These are phyloP conservation scores for Cuniculus paca DNA, from an alignment of 2,797 vertebrate genomes.

Conservation along the genomic window DNA sequence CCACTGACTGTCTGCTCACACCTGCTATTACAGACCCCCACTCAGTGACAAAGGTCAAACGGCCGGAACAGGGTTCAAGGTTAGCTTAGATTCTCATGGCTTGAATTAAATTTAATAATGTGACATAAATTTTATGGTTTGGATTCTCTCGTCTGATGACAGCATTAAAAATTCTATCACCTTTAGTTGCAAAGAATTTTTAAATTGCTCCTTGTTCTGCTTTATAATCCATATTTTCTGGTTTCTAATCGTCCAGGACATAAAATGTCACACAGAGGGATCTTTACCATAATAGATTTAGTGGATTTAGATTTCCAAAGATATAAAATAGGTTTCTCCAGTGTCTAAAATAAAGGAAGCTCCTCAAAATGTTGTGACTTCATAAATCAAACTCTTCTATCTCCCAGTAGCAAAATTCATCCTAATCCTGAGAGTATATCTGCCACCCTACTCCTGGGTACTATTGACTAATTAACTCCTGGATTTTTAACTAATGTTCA, in stretches of 20 bases:
- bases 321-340: conserved; percentile 36
- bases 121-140: conserved; percentile 50
- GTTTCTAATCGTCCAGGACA: conserved; percentile 26
- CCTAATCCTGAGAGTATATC: background rate
- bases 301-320: conserved; percentile 57
- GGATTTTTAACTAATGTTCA: conserved; percentile 28
- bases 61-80: background rate
- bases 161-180: conserved; percentile 28
- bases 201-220: conserved; percentile 15
- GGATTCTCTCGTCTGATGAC: conserved; percentile 61
- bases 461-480: background rate
- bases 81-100: conserved; percentile 45
- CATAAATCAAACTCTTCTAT: conserved; percentile 13
- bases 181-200: conserved; percentile 63
- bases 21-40: background rate
- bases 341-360: conserved; percentile 37
- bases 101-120: conserved; percentile 59
- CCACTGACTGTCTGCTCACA: background rate
- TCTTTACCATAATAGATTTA: conserved; percentile 3
- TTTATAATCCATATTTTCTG: conserved; percentile 46
- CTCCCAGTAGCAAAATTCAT: background rate
- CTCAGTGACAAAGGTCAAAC: background rate
- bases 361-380: conserved; percentile 12
- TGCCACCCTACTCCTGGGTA: background rate
- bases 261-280: background rate